Percentiles rank a stretch among this genome's conserved stretches.
phyloP scores from a whole-genome alignment of 37 sponge, comb jelly and placozoan species.

The Eunapius fragilis region DNA sequence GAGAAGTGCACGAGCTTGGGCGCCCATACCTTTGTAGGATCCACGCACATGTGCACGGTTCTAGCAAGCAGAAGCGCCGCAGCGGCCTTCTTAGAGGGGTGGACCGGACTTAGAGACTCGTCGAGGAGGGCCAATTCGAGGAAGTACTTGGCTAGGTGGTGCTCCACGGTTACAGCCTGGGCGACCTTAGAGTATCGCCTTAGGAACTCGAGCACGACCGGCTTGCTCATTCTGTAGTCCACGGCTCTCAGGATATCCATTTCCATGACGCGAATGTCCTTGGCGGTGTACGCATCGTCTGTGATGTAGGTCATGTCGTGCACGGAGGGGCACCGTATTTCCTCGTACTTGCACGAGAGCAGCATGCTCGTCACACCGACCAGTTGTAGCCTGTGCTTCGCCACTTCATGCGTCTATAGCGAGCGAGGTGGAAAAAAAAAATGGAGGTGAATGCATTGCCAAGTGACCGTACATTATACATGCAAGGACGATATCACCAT shows the following conservation, averaged over 20 bases:
- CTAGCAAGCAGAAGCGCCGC: constrained; percentile 38
- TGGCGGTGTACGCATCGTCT: constrained; percentile 52
- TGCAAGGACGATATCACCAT: too few species aligned
- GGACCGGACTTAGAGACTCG: not conserved
- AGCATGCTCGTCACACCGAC: constrained; percentile 63
- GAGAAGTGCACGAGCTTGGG: constrained; percentile 11
- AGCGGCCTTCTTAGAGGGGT: constrained; percentile 67
- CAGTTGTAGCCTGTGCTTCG: constrained; percentile 63
- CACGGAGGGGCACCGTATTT: constrained; percentile 61
- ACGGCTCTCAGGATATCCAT: constrained; percentile 42
- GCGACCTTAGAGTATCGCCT: constrained; percentile 62
- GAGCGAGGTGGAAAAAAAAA: not conserved
- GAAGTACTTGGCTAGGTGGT: constrained; percentile 85
- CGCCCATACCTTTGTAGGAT: not conserved
- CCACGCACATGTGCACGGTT: not conserved
- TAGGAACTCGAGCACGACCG: constrained; percentile 47
- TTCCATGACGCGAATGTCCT: constrained; percentile 51
- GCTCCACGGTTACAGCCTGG: constrained; percentile 36
- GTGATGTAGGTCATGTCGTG: constrained; percentile 60
- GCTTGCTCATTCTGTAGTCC: constrained; percentile 56
- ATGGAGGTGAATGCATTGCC: not conserved
- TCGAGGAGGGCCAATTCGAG: constrained; percentile 63
- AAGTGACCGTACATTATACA: too few species aligned
- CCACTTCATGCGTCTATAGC: constrained; percentile 1
- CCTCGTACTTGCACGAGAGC: constrained; percentile 81